Conservation (phyloP, 2,797 vertebrate genomes). For the Ciconia nigra region DNA sequence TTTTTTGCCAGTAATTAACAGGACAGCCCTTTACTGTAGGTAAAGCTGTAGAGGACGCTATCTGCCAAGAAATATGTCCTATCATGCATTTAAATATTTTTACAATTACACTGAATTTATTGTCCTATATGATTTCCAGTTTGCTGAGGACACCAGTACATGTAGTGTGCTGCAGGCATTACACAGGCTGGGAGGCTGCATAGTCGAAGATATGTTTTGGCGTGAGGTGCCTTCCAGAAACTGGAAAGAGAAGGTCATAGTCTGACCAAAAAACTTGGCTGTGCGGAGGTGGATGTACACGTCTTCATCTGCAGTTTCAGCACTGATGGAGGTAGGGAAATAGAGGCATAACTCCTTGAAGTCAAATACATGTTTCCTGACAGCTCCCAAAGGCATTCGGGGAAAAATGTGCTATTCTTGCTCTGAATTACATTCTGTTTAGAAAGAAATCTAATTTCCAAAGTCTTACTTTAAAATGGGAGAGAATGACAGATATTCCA, state of each 20-base stretch:
- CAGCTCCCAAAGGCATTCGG: background rate
- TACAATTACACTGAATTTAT: background rate
- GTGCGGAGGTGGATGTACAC: background rate
- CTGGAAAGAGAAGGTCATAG: background rate
- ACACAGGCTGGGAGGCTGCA: background rate
- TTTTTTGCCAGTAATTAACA: background rate
- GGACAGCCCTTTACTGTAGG: background rate
- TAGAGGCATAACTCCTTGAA: background rate
- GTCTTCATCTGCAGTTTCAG: background rate
- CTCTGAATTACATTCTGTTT: background rate
- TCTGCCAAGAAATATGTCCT: background rate
- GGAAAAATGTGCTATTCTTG: background rate
- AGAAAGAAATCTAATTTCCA: background rate
- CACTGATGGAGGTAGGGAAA: background rate
- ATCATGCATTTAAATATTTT: background rate
- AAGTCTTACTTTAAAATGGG: background rate
- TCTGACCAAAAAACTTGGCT: background rate
- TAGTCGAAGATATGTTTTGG: background rate
- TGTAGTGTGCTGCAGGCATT: background rate
- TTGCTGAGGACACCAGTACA: background rate
- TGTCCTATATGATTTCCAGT: background rate
- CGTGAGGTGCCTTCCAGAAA: background rate
- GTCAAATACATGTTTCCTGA: background rate
- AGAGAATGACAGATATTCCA: background rate
- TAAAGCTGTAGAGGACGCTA: background rate